Evolutionary conservation across 2,888 invertebrate species (phyloP).

Genomic region (Tinea pellionella): DNA sequence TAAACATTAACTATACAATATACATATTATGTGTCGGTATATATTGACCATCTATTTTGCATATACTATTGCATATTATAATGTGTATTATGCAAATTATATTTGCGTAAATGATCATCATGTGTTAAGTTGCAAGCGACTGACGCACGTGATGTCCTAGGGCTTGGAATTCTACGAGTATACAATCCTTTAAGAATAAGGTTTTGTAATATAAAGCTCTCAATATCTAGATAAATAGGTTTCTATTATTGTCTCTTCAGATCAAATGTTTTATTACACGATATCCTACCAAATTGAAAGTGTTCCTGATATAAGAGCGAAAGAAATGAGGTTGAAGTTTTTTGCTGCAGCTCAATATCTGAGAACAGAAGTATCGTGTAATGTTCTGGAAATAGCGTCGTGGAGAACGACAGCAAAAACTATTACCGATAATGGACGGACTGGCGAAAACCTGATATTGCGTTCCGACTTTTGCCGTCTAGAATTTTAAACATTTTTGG

Average conservation of each 20-base stretch:
- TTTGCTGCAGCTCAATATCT: slow-evolving; percentile 1
- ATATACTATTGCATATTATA: no score
- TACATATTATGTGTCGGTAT: no score
- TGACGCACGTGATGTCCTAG: no score
- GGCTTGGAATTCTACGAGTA: no score
- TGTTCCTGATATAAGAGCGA: background rate
- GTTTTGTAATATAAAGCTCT: background rate
- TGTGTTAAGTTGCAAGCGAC: no score
- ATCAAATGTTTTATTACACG: background rate
- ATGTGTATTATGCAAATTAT: no score
- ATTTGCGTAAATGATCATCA: no score
- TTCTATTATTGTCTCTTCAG: background rate
- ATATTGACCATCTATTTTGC: no score
- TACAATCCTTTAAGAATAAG: background rate
- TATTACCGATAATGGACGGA: slow-evolving; percentile 9
- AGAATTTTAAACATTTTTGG: background rate
- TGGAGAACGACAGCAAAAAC: slow-evolving; percentile 5
- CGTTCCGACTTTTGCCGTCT: background rate
- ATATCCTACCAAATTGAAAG: slow-evolving; percentile 2
- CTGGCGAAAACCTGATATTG: slow-evolving; percentile 3
- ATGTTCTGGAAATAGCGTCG: slow-evolving; percentile 4
- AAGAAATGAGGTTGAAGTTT: slow-evolving; percentile 2
- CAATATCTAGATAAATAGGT: background rate
- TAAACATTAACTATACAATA: no score
- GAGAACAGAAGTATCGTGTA: slow-evolving; percentile 1